Conservation (phyloP, 2,797 vertebrate species). For the Sphenopsis melanotis region DNA sequence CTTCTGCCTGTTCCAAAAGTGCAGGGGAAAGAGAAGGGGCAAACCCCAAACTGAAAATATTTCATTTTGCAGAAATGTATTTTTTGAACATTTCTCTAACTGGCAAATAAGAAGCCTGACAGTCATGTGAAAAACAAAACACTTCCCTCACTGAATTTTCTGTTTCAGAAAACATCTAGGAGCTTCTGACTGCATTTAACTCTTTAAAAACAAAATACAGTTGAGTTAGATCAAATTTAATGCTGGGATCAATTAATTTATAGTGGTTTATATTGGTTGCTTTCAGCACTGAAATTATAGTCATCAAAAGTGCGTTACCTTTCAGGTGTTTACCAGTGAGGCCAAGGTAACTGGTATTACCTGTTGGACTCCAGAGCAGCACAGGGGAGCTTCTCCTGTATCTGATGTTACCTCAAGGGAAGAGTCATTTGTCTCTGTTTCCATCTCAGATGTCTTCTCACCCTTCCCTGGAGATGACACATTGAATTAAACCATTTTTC, state of each 20-base stretch:
- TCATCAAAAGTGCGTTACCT: not conserved
- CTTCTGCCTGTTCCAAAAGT: not conserved
- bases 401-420: not conserved
- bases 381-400: not conserved
- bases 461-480: not conserved
- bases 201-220: not conserved
- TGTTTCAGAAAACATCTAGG: not conserved
- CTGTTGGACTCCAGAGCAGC: not conserved
- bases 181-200: not conserved
- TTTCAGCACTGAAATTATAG: not conserved
- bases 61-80: not conserved
- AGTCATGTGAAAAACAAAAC: not conserved
- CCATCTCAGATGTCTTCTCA: not conserved
- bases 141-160: not conserved
- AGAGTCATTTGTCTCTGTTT: not conserved
- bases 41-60: not conserved
- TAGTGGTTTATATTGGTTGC: not conserved
- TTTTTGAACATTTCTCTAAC: not conserved
- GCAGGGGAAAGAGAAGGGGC: not conserved
- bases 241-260: not conserved
- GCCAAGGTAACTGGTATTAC: not conserved
- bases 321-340: not conserved
- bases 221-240: not conserved
- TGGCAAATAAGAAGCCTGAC: not conserved
- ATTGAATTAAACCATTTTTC: not conserved